These are phyloP conservation scores for Enteromius argenteus DNA, from an alignment of 2,797 vertebrate genomes.

Conservation along the genomic window DNA sequence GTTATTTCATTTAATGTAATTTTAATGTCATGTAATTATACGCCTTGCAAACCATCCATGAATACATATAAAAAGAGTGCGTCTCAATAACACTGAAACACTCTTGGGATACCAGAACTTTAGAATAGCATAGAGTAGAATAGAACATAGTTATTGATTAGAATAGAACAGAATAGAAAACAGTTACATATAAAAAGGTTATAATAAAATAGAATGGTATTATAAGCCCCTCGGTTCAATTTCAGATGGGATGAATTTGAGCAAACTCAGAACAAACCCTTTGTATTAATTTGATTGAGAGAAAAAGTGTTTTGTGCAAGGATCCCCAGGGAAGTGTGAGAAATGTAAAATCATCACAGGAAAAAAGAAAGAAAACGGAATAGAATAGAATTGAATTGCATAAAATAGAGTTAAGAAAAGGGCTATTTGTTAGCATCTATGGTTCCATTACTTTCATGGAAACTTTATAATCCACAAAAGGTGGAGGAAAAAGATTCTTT, in stretches of 20 bases:
- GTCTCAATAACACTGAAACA: neutral
- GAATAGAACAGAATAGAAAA: neutral
- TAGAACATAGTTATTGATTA: neutral
- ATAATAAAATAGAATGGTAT: neutral
- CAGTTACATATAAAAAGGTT: neutral
- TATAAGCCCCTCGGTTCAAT: neutral
- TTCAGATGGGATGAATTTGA: neutral
- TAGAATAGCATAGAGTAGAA: neutral
- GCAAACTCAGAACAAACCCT: neutral
- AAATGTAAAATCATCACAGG: neutral
- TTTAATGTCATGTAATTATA: neutral
- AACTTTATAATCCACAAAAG: neutral
- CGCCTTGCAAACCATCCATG: neutral
- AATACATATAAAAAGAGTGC: neutral
- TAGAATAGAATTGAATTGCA: neutral
- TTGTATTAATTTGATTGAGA: neutral
- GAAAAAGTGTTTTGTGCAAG: neutral
- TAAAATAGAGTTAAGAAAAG: neutral
- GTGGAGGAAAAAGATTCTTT: neutral
- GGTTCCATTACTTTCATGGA: neutral
- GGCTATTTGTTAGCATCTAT: neutral
- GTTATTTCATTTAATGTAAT: neutral
- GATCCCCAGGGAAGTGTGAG: neutral
- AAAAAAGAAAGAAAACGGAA: neutral
- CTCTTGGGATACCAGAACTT: neutral